Base-by-base conservation (phyloP, 1,140 invertebrate species). In the Hirudo medicinalis region DNA sequence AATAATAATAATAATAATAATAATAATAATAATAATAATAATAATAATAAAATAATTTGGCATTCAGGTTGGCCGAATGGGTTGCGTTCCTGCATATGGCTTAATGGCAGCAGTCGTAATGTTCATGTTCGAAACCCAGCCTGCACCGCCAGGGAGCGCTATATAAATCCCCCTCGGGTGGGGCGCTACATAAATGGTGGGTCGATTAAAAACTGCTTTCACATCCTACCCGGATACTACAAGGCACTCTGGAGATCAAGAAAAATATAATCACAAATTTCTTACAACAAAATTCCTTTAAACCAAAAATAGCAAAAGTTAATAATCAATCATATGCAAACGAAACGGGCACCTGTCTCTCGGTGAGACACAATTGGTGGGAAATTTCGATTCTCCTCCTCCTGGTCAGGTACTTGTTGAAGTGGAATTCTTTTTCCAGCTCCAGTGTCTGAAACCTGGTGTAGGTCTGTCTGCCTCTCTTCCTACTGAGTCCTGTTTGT, bases 381-480 rank as follows among this genome's bases (percentile, higher is more conserved):
- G 93, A 90, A 75, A 96, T 91, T 82, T 94, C 91, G 78, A 92
- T 93, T 72, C 92, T 85, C 76, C 90, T 79, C 77, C 87, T 80
- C 69, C 87, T 76, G 0, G 87, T 88, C 76, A 88, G 81, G 78
- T 88, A 87, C 73, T 86, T 85, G 78, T 87, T 87, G 79, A 85
- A 86, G 77, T 86, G 85, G 77, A 87, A 87, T 76, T 87, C 86
- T 76, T 87, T 87, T 77, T 87, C 86, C 74, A 87, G 78, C 77
- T 87, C 86, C 72, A 87, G 78, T 15, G 85, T 86, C 77, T 88
- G 88, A 82, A 95, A 94, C 79, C 93, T 87, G 72, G 93, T 96
- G 85, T 97, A 97, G 67, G 92, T 94, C 67, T 92, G 96, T 81
- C 93, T 86, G 81, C 94, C 92, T 78, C 93, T 86, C 83, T 95